Base-by-base conservation (phyloP, 2,888 invertebrate genomes). In the Acanthosepion esculentum region DNA sequence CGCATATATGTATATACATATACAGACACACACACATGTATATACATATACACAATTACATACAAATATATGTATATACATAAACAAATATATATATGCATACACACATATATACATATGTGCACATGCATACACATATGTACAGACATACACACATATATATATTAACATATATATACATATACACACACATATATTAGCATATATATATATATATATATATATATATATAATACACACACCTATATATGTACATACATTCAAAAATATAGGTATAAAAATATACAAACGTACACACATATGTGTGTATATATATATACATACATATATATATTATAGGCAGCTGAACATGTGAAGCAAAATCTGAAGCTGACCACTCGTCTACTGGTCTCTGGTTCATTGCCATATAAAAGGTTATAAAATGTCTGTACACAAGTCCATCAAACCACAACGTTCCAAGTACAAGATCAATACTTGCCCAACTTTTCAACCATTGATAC, bases 331-430 rank as follows among this genome's bases (percentile, higher is more conserved):
- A 64, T 64, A 64, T 29, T 41, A 41, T 41, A 41, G 41, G n/a
- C 15, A 78, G n/a, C 78, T 18, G n/a, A 78, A 78, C 78, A 78
- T 78, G 78, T 78, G 78, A 78, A n/a, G 29, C 29, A 29, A 10
- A 78, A n/a, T 78, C 78, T 33, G 78, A 78, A 78, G 78, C 78
- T 78, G 78, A 78, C 78, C 78, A 33, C 78, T 78, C n/a, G 78
- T 78, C 78, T 78, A 78, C 78, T 78, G 78, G 78, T n/a, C 78
- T 78, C 78, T 78, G n/a, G 78, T 78, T n/a, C 78, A 78, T n/a
- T 78, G 78, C 78, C 78, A 78, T 78, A 78, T 78, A 78, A 78
- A 78, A 78, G 78, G 78, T 78, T 78, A 78, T 78, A 78, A 78
- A 78, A 78, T 78, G 78, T 78, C 78, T 78, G 78, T 78, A 33